Evolutionary conservation across 2,797 vertebrate genomes (phyloP).

Genomic region (Phrynocephalus guinanensis): DNA sequence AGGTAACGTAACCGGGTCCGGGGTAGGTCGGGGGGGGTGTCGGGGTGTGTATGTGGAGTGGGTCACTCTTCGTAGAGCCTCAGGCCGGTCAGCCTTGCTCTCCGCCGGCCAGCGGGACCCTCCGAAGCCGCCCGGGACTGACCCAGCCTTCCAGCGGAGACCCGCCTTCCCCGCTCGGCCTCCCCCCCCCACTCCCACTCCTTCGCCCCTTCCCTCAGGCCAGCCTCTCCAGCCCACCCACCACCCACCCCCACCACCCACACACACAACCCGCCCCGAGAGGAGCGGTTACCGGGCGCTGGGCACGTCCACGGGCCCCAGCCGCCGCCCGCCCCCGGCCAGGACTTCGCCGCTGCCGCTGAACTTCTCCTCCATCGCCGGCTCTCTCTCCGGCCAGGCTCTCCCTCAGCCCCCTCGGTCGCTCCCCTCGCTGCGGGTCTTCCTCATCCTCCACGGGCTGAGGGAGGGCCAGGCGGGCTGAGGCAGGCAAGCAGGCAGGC

Average conservation of each 20-base stretch:
- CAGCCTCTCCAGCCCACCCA: no score
- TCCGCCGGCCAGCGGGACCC: no score
- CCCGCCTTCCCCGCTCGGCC: no score
- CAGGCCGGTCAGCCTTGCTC: no score
- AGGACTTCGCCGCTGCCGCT: conserved; percentile 83
- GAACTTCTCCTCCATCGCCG: conserved; percentile 91
- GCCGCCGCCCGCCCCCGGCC: conserved; percentile 83
- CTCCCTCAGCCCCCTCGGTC: conserved; percentile 52
- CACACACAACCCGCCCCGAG: background rate
- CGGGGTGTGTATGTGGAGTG: no score
- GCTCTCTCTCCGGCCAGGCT: conserved; percentile 40
- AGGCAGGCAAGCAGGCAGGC: background rate
- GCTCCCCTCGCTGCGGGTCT: background rate
- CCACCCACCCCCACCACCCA: background rate
- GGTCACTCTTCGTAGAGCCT: no score
- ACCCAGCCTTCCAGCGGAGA: no score
- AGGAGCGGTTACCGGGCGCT: conserved; percentile 84
- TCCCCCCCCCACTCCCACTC: no score
- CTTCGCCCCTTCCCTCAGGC: no score
- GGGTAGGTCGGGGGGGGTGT: no score
- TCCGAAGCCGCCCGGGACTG: no score
- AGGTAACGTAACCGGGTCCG: no score
- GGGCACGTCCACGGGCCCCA: conserved; percentile 92
- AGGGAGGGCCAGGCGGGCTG: background rate
- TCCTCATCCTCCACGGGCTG: conserved; percentile 26